Evolutionary conservation across 2,888 invertebrate species (phyloP), one percentile per base, ranked within the genome.

Genomic region (Arge pagana): DNA sequence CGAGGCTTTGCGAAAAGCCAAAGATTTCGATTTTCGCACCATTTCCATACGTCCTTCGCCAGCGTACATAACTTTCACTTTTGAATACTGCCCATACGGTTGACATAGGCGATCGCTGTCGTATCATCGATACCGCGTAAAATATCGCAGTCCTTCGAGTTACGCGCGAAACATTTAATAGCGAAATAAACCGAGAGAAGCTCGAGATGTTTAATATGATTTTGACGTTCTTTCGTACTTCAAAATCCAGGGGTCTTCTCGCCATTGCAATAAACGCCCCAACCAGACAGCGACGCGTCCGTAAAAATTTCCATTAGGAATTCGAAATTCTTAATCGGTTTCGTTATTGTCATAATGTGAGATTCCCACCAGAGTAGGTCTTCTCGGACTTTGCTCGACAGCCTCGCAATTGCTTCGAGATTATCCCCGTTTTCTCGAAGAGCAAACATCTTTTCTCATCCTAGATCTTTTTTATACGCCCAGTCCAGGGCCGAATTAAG

Each of bases 41-140:
- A 58, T 28, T 28, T 0, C 56, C 55, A 57, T 23, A 57, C 54
- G 2, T 41, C 26, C 33, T 53, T 50, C 1, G 54, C 42, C 5
- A 55, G 7, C 4, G 10, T 39, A 15, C 36, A 53, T 21, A 53
- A 39, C 0, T 19, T 23, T 7, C 19, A 13, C 18, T 39, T 52
- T 13, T 28, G 28, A 35, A 50, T 43, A 5, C 52, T 56, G 2
- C 57, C 53, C 55, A 58, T 60, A 1, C 50, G 48, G 16, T 58
- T 60, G 6, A 60, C 45, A 30, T 56, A 58, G 1, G 56, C 21
- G n/a, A 56, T 58, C 2, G 60, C 52, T 3, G 55, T 53, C 7
- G 54, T 54, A 13, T 58, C 52, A 31, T 54, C 51, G n/a, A 55
- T 54, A 6, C 45, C 50, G 3, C 51, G 50, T 7, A 54, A 37